Percentiles rank a stretch among this genome's conserved stretches.
Conservation (phyloP, 2,113 vertebrate species). For the Zingel zingel region DNA sequence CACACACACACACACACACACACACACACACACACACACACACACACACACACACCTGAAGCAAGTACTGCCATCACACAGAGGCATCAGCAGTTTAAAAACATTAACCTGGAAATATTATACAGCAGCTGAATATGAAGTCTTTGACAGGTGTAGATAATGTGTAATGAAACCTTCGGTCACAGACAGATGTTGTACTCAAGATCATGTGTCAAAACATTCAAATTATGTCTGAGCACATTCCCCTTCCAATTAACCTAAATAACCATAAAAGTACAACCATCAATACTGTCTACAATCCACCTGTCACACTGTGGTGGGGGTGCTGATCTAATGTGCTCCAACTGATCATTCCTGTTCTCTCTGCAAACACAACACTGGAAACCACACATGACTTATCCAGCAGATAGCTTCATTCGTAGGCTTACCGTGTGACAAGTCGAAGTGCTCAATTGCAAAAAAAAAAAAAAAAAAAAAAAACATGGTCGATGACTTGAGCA, state of each 20-base stretch:
- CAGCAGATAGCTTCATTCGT: constrained; percentile 3
- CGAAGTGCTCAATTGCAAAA: neutral
- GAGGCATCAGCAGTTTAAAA: neutral
- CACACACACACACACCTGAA: neutral
- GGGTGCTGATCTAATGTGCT: constrained; percentile 5
- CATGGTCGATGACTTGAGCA: neutral
- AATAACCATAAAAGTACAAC: constrained; percentile 41
- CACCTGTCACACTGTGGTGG: neutral
- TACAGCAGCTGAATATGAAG: constrained; percentile 16
- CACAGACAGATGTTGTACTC: constrained; percentile 8
- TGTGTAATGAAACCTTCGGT: constrained; percentile 29
- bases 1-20: neutral
- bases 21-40: neutral
- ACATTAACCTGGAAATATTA: constrained; percentile 17
- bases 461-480: neutral
- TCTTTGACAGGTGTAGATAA: constrained; percentile 27
- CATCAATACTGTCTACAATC: constrained; percentile 21
- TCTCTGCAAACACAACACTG: constrained; percentile 10
- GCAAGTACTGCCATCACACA: neutral
- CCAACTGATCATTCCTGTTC: constrained; percentile 1
- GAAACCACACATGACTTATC: constrained; percentile 7
- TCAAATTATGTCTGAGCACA: constrained; percentile 10
- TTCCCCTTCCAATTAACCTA: constrained; percentile 44
- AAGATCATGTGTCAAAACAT: constrained; percentile 41
- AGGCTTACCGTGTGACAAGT: neutral